Conservation (phyloP, 2,797 vertebrate genomes). For the Myioborus melanocephalus region DNA sequence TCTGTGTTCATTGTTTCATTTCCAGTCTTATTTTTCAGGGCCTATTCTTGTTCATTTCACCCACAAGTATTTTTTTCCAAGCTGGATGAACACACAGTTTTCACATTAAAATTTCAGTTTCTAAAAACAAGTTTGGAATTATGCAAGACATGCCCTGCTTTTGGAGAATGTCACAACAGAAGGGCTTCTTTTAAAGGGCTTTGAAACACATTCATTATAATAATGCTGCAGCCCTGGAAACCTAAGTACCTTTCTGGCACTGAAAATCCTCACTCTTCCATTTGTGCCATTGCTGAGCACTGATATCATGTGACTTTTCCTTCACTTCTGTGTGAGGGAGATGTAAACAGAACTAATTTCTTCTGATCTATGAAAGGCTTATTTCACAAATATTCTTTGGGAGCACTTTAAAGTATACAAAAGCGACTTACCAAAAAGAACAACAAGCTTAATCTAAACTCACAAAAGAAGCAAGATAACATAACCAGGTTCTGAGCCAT, state of each 20-base stretch:
- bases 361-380: not conserved
- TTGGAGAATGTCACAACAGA: not conserved
- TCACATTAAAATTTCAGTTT: not conserved
- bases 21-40: not conserved
- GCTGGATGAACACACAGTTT: not conserved
- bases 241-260: not conserved
- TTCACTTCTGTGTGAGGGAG: not conserved
- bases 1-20: not conserved
- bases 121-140: not conserved
- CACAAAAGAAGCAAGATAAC: not conserved
- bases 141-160: not conserved
- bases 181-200: not conserved
- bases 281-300: not conserved
- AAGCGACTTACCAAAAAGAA: not conserved
- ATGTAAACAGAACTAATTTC: slow-evolving; percentile 3
- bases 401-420: not conserved
- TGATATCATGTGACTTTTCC: not conserved
- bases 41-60: not conserved
- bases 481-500: not conserved
- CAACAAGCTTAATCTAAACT: not conserved
- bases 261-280: not conserved
- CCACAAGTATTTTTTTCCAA: not conserved
- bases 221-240: not conserved
- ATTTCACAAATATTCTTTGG: slow-evolving; percentile 1
- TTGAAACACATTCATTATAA: not conserved